Conservation (phyloP, 2,888 invertebrate genomes). For the Gymnocheta viridis region DNA sequence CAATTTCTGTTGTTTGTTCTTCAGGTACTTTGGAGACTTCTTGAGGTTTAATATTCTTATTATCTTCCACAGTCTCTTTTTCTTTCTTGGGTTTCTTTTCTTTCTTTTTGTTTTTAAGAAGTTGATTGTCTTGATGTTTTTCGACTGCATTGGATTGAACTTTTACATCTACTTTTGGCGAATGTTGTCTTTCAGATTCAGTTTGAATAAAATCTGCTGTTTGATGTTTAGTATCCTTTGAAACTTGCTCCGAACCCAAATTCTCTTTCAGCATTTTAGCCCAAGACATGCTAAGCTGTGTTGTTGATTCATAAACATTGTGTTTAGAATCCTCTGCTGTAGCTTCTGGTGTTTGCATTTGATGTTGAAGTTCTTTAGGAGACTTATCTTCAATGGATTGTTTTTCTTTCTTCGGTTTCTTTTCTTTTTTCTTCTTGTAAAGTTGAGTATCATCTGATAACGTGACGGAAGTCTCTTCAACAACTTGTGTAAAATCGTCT, state of each 20-base stretch:
- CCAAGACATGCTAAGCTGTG: conserved; percentile 22
- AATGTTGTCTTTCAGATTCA: background rate
- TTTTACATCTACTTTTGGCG: too few species aligned
- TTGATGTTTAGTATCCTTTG: background rate
- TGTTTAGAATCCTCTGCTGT: too few species aligned
- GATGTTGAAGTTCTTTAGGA: background rate
- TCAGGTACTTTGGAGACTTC: background rate
- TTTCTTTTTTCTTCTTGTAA: background rate
- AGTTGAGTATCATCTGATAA: background rate
- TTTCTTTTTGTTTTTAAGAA: background rate
- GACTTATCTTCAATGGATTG: background rate
- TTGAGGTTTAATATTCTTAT: background rate
- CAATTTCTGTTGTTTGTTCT: background rate
- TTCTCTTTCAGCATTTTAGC: conserved; percentile 16
- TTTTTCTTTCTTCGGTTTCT: background rate
- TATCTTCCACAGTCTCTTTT: background rate
- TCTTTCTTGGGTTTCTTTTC: background rate
- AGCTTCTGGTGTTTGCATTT: background rate
- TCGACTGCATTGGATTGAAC: background rate
- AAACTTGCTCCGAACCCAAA: background rate
- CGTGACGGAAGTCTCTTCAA: background rate
- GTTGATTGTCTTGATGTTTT: background rate
- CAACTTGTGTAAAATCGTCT: background rate
- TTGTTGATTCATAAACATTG: background rate
- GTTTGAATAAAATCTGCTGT: background rate